Evolutionary conservation across 2,888 invertebrate species (phyloP), one percentile per base, ranked within the genome.

Genomic region (Parasteatoda lunata): DNA sequence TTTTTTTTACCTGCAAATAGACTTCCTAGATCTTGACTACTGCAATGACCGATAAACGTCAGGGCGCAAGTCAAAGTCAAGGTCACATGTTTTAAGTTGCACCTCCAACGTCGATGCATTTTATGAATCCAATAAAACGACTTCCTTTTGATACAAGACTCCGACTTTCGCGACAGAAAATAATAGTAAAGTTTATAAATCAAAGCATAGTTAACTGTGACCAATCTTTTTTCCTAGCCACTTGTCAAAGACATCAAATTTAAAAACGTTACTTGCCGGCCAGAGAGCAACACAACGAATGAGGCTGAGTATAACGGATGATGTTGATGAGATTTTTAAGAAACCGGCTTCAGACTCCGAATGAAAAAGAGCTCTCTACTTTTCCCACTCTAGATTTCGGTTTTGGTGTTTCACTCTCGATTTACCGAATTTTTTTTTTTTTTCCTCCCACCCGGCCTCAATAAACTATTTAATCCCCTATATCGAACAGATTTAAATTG

Each of bases 21-120:
- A 59, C 86, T 86, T 8, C 86, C 81, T 8, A 86, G 81, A 73
- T 86, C 86, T 72, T 86, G 86, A 59, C 72, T 73, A 5, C 13
- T 54, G 5, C 48, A 77, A 11, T 66, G 80, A 8, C 80, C 66
- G 9, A 76, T 4, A 15, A 85, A 49, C 9, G 51, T 45, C 13
- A 79, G 45, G 45, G 51, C 80, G 72, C 76, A 76, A 6, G 54
- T 52, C 47, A 83, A 77, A 65, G 70, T 76, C 49, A 80, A 52
- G 51, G 78, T 73, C 68, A 70, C 65, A n/a, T 45, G 49, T 59
- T 49, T 30, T 49, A 84, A 52, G 15, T 66, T 7, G 45, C 45
- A 76, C 65, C 49, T 78, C 49, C 72, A 11, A 51, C 54, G 54
- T 47, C 51, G 64, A 71, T 59, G n/a, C 59, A 59, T 59, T 13